phyloP scores from a whole-genome alignment of 1,140 invertebrate genomes.

The Drosophila varians region DNA sequence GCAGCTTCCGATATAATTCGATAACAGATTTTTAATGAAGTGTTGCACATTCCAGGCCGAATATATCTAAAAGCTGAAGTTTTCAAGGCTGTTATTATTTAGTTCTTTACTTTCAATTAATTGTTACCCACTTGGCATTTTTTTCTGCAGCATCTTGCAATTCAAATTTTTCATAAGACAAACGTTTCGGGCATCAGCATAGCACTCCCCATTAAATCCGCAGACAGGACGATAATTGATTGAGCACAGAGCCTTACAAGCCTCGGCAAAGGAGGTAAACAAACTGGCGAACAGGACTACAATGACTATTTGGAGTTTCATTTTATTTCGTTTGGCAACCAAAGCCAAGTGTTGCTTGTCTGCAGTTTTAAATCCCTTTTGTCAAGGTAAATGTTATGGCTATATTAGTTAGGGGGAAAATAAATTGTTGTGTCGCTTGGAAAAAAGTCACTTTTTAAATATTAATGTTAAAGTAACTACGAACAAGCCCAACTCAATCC shows the following conservation, averaged over 20 bases:
- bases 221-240: constrained; percentile 1
- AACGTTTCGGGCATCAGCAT: background rate
- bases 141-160: background rate
- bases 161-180: constrained; percentile 3
- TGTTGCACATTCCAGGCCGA: background rate
- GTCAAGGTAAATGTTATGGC: too few species aligned
- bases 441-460: background rate
- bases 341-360: background rate
- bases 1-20: background rate
- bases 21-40: background rate
- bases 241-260: background rate
- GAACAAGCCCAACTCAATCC: background rate
- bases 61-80: background rate
- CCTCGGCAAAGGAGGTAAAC: background rate
- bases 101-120: background rate
- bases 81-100: background rate
- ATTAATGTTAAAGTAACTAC: background rate
- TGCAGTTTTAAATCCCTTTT: too few species aligned
- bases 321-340: constrained; percentile 14
- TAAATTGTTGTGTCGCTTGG: too few species aligned
- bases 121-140: background rate
- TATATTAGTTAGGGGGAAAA: too few species aligned
- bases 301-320: constrained; percentile 1
- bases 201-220: background rate
- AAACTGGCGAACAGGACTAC: background rate